Percentiles rank a stretch among this genome's conserved stretches.
phyloP scores from a whole-genome alignment of 2,797 vertebrate species.

The Dendrocincla fuliginosa region DNA sequence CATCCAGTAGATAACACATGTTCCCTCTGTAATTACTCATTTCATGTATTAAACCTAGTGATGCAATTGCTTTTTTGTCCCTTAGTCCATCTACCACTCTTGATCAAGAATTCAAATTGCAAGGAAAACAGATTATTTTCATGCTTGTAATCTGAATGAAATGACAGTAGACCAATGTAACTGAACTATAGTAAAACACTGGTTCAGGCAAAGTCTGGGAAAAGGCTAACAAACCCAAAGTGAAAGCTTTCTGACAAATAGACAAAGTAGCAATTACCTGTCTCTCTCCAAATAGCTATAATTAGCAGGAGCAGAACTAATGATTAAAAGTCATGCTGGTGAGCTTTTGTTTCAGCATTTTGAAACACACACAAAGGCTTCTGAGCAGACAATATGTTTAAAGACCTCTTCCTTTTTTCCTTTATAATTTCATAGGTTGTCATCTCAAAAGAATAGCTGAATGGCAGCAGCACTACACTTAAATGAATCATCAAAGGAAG shows the following conservation, averaged over 20 bases:
- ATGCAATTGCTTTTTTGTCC: background rate
- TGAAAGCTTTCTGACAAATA: conserved; percentile 38
- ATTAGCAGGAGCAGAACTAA: conserved; percentile 25
- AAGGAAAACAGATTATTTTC: background rate
- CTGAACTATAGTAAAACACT: background rate
- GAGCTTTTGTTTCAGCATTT: background rate
- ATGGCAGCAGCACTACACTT: background rate
- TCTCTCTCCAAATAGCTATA: background rate
- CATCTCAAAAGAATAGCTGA: background rate
- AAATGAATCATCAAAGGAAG: conserved; percentile 70
- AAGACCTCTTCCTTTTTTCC: background rate
- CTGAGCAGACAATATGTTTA: background rate
- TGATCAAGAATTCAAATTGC: background rate
- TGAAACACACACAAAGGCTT: background rate
- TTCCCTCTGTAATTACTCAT: background rate
- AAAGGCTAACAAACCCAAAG: background rate
- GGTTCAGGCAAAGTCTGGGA: background rate
- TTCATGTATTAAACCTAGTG: background rate
- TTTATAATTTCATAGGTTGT: background rate
- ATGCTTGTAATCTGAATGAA: background rate
- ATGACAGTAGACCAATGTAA: background rate
- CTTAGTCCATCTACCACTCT: background rate
- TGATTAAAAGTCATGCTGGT: background rate
- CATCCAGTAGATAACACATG: background rate
- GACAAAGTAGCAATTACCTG: conserved; percentile 35